Percentiles rank a stretch among this genome's conserved stretches.
Evolutionary conservation across 2,113 vertebrate species (phyloP).

Genomic region (Macaca nemestrina): DNA sequence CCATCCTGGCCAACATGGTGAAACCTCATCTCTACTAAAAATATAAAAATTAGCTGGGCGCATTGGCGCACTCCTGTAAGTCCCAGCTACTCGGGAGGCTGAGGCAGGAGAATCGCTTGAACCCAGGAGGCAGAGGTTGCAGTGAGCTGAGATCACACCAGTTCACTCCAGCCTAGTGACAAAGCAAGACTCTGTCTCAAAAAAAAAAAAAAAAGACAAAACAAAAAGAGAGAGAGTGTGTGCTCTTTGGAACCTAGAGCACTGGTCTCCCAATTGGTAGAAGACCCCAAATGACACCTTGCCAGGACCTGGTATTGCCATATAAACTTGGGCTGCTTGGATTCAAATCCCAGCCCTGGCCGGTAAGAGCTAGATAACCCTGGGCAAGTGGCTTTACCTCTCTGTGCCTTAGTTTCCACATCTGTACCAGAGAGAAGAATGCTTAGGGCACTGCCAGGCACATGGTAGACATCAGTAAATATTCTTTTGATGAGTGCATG

Average conservation of each 20-base stretch:
- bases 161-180: too few species aligned
- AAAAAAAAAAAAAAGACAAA: too few species aligned
- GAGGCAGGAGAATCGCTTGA: too few species aligned
- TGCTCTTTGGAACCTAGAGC: background rate
- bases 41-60: too few species aligned
- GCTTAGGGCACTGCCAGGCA: background rate
- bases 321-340: background rate
- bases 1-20: too few species aligned
- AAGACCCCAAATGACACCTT: background rate
- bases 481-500: background rate
- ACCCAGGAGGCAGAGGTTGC: too few species aligned
- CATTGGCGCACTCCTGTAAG: too few species aligned
- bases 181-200: too few species aligned
- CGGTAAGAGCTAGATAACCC: background rate
- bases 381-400: background rate
- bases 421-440: background rate
- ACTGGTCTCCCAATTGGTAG: background rate
- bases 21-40: too few species aligned
- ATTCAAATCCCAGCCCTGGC: background rate
- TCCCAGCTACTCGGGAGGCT: too few species aligned
- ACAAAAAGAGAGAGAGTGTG: too few species aligned
- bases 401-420: background rate
- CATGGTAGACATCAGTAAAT: background rate
- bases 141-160: too few species aligned
- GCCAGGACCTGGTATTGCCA: background rate